A percentile compares a stretch with the other conserved stretches of the same genome.
These are phyloP conservation scores for Aleiodes leptofemur DNA, from an alignment of 2,888 invertebrate genomes.

Conservation along the genomic window DNA sequence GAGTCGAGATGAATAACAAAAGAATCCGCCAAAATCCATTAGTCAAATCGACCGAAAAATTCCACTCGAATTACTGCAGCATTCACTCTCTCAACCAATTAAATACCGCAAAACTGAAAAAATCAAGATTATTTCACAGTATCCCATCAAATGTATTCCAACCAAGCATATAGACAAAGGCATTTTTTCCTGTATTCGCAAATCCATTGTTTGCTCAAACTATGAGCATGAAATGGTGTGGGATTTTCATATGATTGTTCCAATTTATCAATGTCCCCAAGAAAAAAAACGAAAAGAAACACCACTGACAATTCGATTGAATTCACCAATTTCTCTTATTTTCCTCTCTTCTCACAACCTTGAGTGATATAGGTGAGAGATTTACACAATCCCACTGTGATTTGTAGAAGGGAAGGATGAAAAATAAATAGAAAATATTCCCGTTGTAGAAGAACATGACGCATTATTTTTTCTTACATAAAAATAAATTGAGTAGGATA, in stretches of 20 bases:
- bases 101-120: not conserved
- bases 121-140: not conserved
- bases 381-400: too few relatives aligned
- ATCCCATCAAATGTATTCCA: not conserved
- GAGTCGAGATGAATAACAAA: too few relatives aligned
- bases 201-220: not conserved
- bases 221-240: too few relatives aligned
- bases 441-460: too few relatives aligned
- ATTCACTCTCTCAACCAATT: not conserved
- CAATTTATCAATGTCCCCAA: constrained; percentile 2
- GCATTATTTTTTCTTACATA: too few relatives aligned
- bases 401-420: too few relatives aligned
- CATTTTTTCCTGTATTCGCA: not conserved
- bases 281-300: not conserved
- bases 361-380: too few relatives aligned
- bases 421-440: too few relatives aligned
- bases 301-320: constrained; percentile 3
- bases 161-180: not conserved
- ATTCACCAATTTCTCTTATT: not conserved
- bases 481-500: too few relatives aligned
- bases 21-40: not conserved
- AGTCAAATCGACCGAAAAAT: not conserved
- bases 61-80: not conserved
- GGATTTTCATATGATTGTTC: constrained; percentile 8
- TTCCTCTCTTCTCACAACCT: too few relatives aligned